Percentiles rank a stretch among this genome's conserved stretches.
phyloP scores from a whole-genome alignment of 1,140 invertebrate genomes.

The Ooceraea biroi region DNA sequence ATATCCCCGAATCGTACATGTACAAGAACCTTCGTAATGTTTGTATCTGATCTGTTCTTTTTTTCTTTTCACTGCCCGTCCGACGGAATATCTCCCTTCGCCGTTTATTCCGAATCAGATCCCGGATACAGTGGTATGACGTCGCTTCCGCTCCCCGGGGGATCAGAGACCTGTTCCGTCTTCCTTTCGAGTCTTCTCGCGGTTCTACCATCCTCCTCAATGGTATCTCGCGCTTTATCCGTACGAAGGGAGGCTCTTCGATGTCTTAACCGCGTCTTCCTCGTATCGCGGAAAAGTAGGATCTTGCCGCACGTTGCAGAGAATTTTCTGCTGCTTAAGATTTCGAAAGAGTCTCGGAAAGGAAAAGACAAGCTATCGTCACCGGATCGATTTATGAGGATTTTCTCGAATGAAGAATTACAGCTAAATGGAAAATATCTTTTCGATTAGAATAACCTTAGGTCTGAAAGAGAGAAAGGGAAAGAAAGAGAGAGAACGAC shows the following conservation, averaged over 20 bases:
- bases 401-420: not conserved
- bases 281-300: constrained; percentile 38
- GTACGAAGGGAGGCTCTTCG: not conserved
- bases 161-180: constrained; percentile 56
- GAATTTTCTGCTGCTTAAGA: constrained; percentile 55
- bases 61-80: not conserved
- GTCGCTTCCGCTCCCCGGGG: constrained; percentile 66
- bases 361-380: not conserved
- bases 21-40: constrained; percentile 7
- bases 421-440: not conserved
- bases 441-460: constrained; percentile 1
- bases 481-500: not conserved
- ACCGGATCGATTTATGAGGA: not conserved
- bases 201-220: constrained; percentile 28
- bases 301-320: constrained; percentile 38
- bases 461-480: not conserved
- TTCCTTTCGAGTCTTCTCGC: constrained; percentile 59
- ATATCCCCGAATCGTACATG: constrained; percentile 15
- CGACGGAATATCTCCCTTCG: constrained; percentile 57
- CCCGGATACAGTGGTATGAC: constrained; percentile 70
- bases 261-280: not conserved
- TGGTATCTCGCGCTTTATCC: constrained; percentile 58
- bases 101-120: constrained; percentile 77
- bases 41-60: constrained; percentile 34
- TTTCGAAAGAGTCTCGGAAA: not conserved